Conservation (phyloP, 1,140 invertebrate species). For the Drosophila mauritiana region DNA sequence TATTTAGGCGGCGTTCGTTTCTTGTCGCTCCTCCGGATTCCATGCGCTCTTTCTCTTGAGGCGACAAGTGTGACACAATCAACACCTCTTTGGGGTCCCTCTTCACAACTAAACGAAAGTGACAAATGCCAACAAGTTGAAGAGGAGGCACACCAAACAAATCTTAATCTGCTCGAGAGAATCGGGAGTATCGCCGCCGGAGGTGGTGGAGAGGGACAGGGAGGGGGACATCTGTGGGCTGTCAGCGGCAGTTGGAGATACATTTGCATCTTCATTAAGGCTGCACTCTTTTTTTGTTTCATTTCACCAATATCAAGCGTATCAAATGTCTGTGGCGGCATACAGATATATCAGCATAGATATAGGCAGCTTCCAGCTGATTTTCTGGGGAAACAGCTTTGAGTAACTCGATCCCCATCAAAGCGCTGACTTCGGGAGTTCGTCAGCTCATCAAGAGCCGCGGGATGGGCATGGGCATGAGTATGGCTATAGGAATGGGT, state of each 20-base stretch:
- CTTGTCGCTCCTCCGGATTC: conserved; percentile 35
- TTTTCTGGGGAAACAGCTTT: conserved; percentile 49
- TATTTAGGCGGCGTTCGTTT: conserved; percentile 70
- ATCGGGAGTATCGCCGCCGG: conserved; percentile 1
- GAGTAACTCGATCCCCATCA: conserved; percentile 66
- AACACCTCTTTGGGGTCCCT: conserved; percentile 71
- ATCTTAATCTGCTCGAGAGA: conserved; percentile 61
- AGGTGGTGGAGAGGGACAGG: not conserved
- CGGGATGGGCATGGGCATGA: not conserved
- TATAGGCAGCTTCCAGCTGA: conserved; percentile 50
- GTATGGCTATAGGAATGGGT: not conserved
- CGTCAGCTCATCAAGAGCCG: conserved; percentile 55
- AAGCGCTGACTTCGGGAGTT: conserved; percentile 57
- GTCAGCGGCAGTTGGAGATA: conserved; percentile 51
- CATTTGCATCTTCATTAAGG: conserved; percentile 79
- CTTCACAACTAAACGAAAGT: conserved; percentile 77
- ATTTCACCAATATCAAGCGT: conserved; percentile 42
- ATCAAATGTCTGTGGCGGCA: conserved; percentile 35
- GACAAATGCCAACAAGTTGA: conserved; percentile 74
- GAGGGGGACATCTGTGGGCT: conserved; percentile 51
- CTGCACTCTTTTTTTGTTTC: conserved; percentile 43
- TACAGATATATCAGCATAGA: conserved; percentile 10
- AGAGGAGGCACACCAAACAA: conserved; percentile 42
- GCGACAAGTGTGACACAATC: conserved; percentile 81
- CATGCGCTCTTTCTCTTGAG: conserved; percentile 10